Percentiles rank a stretch among this genome's conserved stretches.
phyloP scores from a whole-genome alignment of 2,888 invertebrate species.

The Drosophila basisetae region DNA sequence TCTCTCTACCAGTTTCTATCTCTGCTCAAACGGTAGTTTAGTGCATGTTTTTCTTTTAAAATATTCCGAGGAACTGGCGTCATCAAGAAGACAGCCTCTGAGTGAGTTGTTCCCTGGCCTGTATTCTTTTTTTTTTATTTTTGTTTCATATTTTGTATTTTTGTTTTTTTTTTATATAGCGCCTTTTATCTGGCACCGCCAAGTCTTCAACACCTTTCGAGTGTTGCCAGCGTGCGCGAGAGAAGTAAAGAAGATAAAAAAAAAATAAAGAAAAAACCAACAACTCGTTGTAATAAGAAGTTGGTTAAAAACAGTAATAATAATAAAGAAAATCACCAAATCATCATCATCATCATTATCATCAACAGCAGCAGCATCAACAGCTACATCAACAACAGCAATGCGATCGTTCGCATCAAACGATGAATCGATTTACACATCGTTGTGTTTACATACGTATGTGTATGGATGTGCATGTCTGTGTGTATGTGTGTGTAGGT shows the following conservation, averaged over 20 bases:
- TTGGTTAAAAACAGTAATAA: slow-evolving; percentile 82
- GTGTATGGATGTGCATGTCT: slow-evolving; percentile 4
- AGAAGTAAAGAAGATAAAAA: slow-evolving; percentile 19
- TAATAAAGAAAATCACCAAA: slow-evolving; percentile 82
- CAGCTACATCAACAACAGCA: slow-evolving; percentile 22
- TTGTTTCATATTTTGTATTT: slow-evolving; percentile 23
- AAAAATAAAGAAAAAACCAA: slow-evolving; percentile 28
- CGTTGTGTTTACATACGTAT: slow-evolving; percentile 40
- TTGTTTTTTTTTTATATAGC: slow-evolving; percentile 62
- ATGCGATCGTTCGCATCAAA: slow-evolving; percentile 65
- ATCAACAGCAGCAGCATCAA: slow-evolving; percentile 42
- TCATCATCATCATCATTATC: slow-evolving; percentile 78
- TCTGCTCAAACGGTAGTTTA: slow-evolving; percentile 71
- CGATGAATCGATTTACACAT: slow-evolving; percentile 81
- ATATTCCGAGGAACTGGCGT: slow-evolving; percentile 62
- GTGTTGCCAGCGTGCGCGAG: slow-evolving; percentile 54
- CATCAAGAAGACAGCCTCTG: slow-evolving; percentile 48
- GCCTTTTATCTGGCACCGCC: slow-evolving; percentile 82
- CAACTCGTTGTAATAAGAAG: slow-evolving; percentile 80
- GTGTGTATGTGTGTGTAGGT: slow-evolving; percentile 21
- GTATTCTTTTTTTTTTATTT: slow-evolving; percentile 25
- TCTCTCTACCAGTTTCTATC: slow-evolving; percentile 18
- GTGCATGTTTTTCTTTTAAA: slow-evolving; percentile 60
- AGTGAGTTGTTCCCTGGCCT: slow-evolving; percentile 69
- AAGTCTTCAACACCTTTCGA: slow-evolving; percentile 80